Evolutionary conservation across 2,797 vertebrate species (phyloP).

Genomic region (Sylvia borin): DNA sequence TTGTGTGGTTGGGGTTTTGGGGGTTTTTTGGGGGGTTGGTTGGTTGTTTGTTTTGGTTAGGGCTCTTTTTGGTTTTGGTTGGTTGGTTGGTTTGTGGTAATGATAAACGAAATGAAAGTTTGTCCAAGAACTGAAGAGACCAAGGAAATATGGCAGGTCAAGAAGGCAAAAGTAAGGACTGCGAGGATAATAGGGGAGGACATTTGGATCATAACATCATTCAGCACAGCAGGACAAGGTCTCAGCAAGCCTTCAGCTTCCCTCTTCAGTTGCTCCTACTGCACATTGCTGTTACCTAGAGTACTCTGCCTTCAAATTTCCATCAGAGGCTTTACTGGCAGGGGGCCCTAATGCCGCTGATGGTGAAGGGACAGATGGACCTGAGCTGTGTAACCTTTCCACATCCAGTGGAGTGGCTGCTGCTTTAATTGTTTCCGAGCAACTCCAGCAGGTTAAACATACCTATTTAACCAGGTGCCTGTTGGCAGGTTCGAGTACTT

Average conservation of each 20-base stretch:
- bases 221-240: not conserved
- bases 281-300: not conserved
- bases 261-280: not conserved
- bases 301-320: not conserved
- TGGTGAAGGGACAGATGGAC: not conserved
- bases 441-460: conserved; percentile 34
- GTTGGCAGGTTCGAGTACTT: conserved; percentile 20
- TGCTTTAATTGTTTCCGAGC: conserved; percentile 37
- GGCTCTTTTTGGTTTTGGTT: too few species aligned
- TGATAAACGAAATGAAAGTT: not conserved
- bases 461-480: conserved; percentile 30
- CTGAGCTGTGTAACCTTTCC: not conserved
- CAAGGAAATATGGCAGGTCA: not conserved
- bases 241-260: not conserved
- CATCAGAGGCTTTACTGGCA: not conserved
- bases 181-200: accelerated
- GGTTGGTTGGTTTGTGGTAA: not conserved
- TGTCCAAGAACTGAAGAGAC: not conserved
- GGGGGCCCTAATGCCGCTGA: not conserved
- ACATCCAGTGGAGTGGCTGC: not conserved
- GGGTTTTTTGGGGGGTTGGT: too few species aligned
- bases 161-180: not conserved
- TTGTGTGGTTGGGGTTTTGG: not conserved
- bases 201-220: not conserved
- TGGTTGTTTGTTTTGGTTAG: not conserved